Percentiles rank a stretch among this genome's conserved stretches.
These are phyloP conservation scores for Ancistrus triradiatus DNA, from an alignment of 2,113 vertebrate species.

Conservation along the genomic window DNA sequence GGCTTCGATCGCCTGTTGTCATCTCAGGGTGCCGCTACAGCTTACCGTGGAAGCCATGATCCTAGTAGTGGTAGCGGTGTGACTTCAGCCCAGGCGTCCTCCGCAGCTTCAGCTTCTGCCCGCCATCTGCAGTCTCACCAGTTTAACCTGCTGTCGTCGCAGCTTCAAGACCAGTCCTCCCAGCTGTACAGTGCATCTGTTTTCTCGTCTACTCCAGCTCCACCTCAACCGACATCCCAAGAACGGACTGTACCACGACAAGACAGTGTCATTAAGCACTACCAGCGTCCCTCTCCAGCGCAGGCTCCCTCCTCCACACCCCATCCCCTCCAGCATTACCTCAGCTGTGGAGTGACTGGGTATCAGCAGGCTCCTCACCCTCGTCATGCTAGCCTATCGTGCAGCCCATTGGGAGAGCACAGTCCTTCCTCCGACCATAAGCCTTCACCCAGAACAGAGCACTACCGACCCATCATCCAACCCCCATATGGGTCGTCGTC, in stretches of 20 bases:
- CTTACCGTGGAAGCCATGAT: slow-evolving; percentile 72
- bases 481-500: slow-evolving; percentile 73
- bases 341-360: slow-evolving; percentile 84
- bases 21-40: slow-evolving; percentile 70
- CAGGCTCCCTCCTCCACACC: slow-evolving; percentile 76
- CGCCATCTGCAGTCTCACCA: slow-evolving; percentile 81
- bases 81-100: slow-evolving; percentile 63
- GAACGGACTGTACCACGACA: slow-evolving; percentile 83
- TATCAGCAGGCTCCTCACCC: slow-evolving; percentile 80
- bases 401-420: slow-evolving; percentile 85
- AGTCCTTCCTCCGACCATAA: slow-evolving; percentile 75
- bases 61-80: slow-evolving; percentile 56
- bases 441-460: slow-evolving; percentile 67
- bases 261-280: slow-evolving; percentile 96
- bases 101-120: slow-evolving; percentile 72
- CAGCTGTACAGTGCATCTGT: slow-evolving; percentile 87
- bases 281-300: slow-evolving; percentile 82
- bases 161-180: slow-evolving; percentile 76
- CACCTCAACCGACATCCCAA: slow-evolving; percentile 70
- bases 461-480: slow-evolving; percentile 88
- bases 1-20: slow-evolving; percentile 75
- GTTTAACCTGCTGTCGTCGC: slow-evolving; percentile 89
- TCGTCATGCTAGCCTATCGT: slow-evolving; percentile 77
- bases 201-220: slow-evolving; percentile 79
- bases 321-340: slow-evolving; percentile 87